Percentiles rank a stretch among this genome's conserved stretches.
phyloP scores from a whole-genome alignment of 2,888 invertebrate genomes.

The Diarsia mendica region DNA sequence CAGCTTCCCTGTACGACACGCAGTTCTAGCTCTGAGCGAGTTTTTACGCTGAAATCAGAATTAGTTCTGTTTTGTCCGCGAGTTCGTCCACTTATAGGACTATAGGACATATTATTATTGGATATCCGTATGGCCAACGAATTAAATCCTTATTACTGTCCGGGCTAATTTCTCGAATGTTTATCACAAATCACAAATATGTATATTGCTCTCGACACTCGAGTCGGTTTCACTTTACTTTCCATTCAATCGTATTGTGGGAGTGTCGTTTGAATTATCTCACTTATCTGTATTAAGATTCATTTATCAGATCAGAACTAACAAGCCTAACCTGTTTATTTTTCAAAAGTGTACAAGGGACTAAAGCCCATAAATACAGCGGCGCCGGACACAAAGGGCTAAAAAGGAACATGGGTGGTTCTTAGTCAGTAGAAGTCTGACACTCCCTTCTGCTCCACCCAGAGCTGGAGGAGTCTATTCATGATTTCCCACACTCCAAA shows the following conservation, averaged over 20 bases:
- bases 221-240: constrained; percentile 58
- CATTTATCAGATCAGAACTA: constrained; percentile 47
- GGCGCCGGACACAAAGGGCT: too few species aligned
- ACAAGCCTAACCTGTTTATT: constrained; percentile 32
- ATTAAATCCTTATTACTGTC: constrained; percentile 38
- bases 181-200: constrained; percentile 52
- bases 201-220: constrained; percentile 28
- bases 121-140: neutral
- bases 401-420: too few species aligned
- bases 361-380: too few species aligned
- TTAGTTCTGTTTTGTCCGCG: neutral
- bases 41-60: constrained; percentile 10
- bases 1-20: constrained; percentile 35
- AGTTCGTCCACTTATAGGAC: too few species aligned
- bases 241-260: constrained; percentile 60
- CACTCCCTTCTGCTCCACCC: too few species aligned
- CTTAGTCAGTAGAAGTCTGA: too few species aligned
- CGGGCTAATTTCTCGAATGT: constrained; percentile 35
- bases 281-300: constrained; percentile 52
- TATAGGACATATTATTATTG: too few species aligned
- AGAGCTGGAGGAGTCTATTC: too few species aligned
- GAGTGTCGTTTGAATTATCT: constrained; percentile 46
- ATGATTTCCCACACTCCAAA: too few species aligned
- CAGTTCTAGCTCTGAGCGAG: neutral
- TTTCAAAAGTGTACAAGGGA: neutral